Evolutionary conservation across 2,888 invertebrate genomes (phyloP), one percentile per base, ranked within the genome.

Genomic region (Platynereis dumerilii): DNA sequence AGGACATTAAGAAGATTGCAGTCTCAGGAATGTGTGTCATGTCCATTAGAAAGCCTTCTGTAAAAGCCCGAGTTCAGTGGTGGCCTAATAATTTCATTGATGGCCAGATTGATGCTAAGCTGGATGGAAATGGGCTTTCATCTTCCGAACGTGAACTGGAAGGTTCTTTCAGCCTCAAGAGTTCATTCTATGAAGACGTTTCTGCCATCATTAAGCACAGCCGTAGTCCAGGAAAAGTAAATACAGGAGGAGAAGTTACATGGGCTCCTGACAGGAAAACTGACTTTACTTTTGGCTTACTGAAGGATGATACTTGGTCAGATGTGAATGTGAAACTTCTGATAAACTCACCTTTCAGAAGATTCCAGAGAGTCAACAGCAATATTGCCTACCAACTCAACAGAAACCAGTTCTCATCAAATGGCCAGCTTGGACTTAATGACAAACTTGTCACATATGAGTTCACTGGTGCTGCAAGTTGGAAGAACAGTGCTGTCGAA

Each of bases 251-350:
- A 20, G 68, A 74, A 26, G 45, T 74, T 1, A 66, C 74, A 7
- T 78, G 76, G 76, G 71, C 67, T 20, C 60, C 69, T 24, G 71
- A 74, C 26, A n/a, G n/a, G n/a, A 74, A 67, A 39, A 60, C 70
- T 20, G 66, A 56, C 15, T 66, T 55, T 17, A 64, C 64, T 17
- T 58, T 71, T 28, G 55, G 45, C 55, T 20, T 65, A 26, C 59
- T 64, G 28, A 60, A 56, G 52, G 27, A 22, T 17, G 53, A 42
- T 24, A 54, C 53, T n/a, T 66, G 60, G 58, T 52, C 45, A 2
- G 58, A 57, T n/a, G 52, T 60, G 27, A 59, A 70, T 34, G 42
- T 45, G 44, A 42, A 39, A 7, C 27, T 66, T 27, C 53, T 57
- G 17, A 26, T 70, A 20, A 64, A 34, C 17, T 70, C 72, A 29